A percentile compares a stretch with the other conserved stretches of the same genome.
Conservation (phyloP, 2,888 invertebrate species). For the Drosophila mercatorum region DNA sequence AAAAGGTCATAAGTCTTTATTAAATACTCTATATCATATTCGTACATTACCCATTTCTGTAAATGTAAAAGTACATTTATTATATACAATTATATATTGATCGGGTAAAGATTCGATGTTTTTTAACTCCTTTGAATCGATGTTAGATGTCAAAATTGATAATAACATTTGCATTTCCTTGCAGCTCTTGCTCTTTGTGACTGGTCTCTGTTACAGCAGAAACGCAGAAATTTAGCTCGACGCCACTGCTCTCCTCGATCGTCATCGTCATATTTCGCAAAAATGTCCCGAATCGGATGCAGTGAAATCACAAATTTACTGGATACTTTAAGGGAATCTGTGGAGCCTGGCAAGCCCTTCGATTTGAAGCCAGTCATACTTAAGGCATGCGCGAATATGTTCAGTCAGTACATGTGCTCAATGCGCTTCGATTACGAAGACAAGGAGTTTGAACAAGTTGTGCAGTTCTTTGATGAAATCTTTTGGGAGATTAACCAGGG, state of each 20-base stretch:
- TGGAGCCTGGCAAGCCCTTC: conserved; percentile 83
- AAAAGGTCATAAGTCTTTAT: too few species aligned
- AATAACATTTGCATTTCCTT: conserved; percentile 57
- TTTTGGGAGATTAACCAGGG: conserved; percentile 97
- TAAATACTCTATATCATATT: too few species aligned
- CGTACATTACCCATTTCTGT: too few species aligned
- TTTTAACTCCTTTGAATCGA: not conserved
- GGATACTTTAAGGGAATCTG: conserved; percentile 85
- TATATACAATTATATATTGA: too few species aligned
- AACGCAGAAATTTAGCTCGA: conserved; percentile 91
- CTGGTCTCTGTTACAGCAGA: conserved; percentile 93
- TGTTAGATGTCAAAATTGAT: not conserved
- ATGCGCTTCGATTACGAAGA: conserved; percentile 90
- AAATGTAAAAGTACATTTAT: too few species aligned
- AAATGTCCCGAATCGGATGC: conserved; percentile 89
- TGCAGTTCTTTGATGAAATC: conserved; percentile 92
- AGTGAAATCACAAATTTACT: conserved; percentile 88
- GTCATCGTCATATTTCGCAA: conserved; percentile 89
- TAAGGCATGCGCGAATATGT: conserved; percentile 92
- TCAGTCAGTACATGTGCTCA: conserved; percentile 94
- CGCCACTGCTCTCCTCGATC: conserved; percentile 92
- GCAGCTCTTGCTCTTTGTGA: conserved; percentile 94
- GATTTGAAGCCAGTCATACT: conserved; percentile 90
- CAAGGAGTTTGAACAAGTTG: conserved; percentile 88
- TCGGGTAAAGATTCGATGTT: too few species aligned